Conservation (phyloP, 2,113 vertebrate species). For the Seriola rivoliana region DNA sequence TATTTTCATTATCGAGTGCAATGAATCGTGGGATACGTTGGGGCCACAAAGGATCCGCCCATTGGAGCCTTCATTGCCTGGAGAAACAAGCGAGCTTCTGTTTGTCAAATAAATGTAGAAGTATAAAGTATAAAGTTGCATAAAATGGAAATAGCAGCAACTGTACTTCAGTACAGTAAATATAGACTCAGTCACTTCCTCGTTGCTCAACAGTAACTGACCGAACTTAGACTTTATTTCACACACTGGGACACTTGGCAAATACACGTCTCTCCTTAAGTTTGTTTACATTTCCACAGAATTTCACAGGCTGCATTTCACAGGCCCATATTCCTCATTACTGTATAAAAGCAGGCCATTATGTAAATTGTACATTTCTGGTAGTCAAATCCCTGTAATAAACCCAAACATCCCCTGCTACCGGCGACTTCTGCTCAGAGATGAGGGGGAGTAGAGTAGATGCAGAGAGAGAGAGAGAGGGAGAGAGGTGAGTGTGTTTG, state of each 20-base stretch:
- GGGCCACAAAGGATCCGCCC: too few relatives aligned
- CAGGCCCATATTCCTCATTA: conserved; percentile 41
- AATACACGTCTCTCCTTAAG: neutral
- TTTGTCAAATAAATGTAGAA: too few relatives aligned
- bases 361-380: conserved; percentile 32
- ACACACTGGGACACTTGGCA: neutral
- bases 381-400: conserved; percentile 30
- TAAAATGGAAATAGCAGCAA: too few relatives aligned
- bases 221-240: neutral
- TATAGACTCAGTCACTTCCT: neutral
- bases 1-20: too few relatives aligned
- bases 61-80: too few relatives aligned
- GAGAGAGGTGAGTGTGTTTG: conserved; percentile 79
- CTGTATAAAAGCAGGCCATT: conserved; percentile 24
- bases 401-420: conserved; percentile 6
- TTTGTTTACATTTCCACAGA: neutral
- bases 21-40: too few relatives aligned
- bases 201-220: neutral
- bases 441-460: conserved; percentile 67
- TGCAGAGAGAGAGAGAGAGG: conserved; percentile 85
- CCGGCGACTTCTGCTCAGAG: conserved; percentile 38
- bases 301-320: neutral
- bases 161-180: neutral
- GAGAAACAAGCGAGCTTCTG: too few relatives aligned
- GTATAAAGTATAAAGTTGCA: too few relatives aligned